Conservation (phyloP, 1,140 invertebrate species). For the Papilio dardanus region DNA sequence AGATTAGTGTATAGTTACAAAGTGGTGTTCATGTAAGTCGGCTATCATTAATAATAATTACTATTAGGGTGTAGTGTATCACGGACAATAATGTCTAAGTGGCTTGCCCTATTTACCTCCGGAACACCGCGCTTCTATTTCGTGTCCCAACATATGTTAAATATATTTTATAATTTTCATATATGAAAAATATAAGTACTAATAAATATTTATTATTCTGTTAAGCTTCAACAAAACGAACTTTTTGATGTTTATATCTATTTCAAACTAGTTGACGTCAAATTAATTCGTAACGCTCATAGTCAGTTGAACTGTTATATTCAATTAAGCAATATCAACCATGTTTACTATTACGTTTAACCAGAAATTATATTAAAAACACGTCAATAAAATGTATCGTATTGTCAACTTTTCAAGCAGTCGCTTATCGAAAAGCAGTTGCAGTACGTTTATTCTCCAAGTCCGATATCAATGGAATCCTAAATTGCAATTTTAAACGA, state of each 20-base stretch:
- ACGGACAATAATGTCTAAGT: conserved; percentile 63
- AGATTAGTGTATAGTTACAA: conserved; percentile 29
- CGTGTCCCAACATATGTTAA: conserved; percentile 39
- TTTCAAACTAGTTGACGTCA: not conserved
- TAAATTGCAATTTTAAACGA: conserved; percentile 17
- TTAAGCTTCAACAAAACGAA: not conserved
- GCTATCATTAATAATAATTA: conserved; percentile 70
- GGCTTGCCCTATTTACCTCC: conserved; percentile 60
- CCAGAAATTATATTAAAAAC: too few species aligned
- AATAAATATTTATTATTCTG: too few species aligned
- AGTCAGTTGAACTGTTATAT: not conserved
- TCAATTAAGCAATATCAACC: not conserved
- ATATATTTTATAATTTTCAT: not conserved
- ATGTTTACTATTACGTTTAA: too few species aligned
- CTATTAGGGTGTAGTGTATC: conserved; percentile 54
- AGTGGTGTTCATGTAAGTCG: conserved; percentile 45
- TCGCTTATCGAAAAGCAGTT: not conserved
- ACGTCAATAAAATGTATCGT: not conserved
- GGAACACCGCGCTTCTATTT: conserved; percentile 53
- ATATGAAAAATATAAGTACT: too few species aligned
- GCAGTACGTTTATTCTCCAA: not conserved
- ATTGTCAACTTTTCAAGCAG: not conserved
- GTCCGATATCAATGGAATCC: not conserved
- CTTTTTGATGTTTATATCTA: not conserved
- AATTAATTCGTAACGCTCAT: not conserved